A percentile compares a stretch with the other conserved stretches of the same genome.
Evolutionary conservation across 2,113 vertebrate genomes (phyloP).

Genomic region (Protomyctophum bolini): DNA sequence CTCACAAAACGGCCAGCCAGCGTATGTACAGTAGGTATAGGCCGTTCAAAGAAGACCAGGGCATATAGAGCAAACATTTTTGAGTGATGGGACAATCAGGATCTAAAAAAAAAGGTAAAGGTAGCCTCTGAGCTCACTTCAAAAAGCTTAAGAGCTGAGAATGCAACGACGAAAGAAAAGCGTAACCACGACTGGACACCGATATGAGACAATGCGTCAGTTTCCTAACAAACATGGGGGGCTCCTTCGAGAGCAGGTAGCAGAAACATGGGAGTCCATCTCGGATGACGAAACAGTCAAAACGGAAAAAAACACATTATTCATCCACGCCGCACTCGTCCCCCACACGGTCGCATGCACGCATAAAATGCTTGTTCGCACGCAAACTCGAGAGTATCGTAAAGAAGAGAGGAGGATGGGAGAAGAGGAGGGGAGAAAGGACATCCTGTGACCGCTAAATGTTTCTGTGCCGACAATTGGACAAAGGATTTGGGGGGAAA

Average conservation of each 20-base stretch:
- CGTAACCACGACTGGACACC: neutral
- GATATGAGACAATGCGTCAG: neutral
- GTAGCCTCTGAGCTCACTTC: neutral
- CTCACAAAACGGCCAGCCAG: neutral
- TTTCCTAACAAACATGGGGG: slow-evolving; percentile 13
- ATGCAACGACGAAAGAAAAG: neutral
- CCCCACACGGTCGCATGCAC: neutral
- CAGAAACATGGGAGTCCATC: slow-evolving; percentile 30
- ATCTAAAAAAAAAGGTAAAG: slow-evolving; percentile 14
- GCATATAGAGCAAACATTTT: neutral
- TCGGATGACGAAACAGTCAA: slow-evolving; percentile 28
- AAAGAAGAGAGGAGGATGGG: neutral
- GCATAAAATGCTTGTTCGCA: neutral
- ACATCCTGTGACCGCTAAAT: neutral
- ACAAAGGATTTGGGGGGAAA: neutral
- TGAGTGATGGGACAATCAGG: slow-evolving; percentile 48
- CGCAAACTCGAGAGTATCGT: neutral
- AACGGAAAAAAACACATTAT: neutral
- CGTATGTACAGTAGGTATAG: neutral
- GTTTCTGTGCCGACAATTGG: neutral
- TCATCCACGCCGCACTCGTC: neutral
- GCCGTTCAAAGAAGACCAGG: neutral
- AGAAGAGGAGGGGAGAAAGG: neutral
- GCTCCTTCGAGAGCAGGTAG: slow-evolving; percentile 38
- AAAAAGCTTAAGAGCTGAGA: neutral